A percentile compares a stretch with the other conserved stretches of the same genome.
These are phyloP conservation scores for Macaria liturata DNA, from an alignment of 2,888 invertebrate species.

Conservation along the genomic window DNA sequence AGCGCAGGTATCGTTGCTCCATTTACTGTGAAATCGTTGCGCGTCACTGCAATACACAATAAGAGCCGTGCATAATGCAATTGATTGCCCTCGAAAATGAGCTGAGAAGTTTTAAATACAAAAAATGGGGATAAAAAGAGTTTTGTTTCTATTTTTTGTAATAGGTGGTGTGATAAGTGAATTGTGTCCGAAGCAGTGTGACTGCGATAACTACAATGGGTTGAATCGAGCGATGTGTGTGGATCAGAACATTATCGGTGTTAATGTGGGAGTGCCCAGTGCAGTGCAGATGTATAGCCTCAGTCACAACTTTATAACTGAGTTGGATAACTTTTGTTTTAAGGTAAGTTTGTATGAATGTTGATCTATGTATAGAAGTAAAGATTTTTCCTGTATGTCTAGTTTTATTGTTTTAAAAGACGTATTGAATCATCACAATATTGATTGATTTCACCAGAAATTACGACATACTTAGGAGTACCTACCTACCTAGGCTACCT, in stretches of 20 bases:
- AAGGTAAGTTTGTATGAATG: slow-evolving; percentile 64
- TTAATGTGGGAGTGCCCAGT: slow-evolving; percentile 83
- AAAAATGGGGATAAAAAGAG: slow-evolving; percentile 52
- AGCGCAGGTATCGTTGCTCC: slow-evolving; percentile 59
- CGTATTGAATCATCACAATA: not conserved
- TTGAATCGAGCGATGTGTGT: slow-evolving; percentile 79
- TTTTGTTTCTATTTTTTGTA: slow-evolving; percentile 38
- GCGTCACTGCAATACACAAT: slow-evolving; percentile 47
- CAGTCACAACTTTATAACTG: slow-evolving; percentile 84
- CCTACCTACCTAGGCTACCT: too few species aligned
- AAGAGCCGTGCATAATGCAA: slow-evolving; percentile 56
- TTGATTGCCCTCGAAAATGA: slow-evolving; percentile 25
- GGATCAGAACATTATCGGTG: slow-evolving; percentile 82
- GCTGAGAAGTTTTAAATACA: slow-evolving; percentile 18
- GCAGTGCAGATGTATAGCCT: slow-evolving; percentile 84
- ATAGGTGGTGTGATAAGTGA: slow-evolving; percentile 41
- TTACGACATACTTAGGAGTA: not conserved
- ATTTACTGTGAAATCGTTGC: slow-evolving; percentile 52
- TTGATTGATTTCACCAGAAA: not conserved
- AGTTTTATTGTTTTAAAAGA: not conserved
- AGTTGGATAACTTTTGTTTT: slow-evolving; percentile 84
- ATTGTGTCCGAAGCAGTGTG: slow-evolving; percentile 80
- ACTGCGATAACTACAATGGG: slow-evolving; percentile 77
- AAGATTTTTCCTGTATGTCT: not conserved
- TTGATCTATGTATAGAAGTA: not conserved